Conservation (phyloP, 2,113 vertebrate genomes). For the Phrynocephalus versicolor region DNA sequence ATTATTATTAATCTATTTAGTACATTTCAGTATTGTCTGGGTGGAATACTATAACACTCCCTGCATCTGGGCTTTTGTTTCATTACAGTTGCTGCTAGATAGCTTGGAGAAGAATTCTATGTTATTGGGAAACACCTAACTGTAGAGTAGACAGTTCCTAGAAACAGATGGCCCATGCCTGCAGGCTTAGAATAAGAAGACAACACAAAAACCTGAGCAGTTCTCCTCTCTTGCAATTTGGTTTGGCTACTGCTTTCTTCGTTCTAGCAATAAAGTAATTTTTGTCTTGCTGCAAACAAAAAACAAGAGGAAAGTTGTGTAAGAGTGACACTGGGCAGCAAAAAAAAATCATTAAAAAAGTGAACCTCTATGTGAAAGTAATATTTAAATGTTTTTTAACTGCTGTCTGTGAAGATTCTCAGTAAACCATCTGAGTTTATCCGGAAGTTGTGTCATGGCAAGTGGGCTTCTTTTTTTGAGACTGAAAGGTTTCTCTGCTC, state of each 20-base stretch:
- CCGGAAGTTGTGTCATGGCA: too few relatives aligned
- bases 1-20: too few relatives aligned
- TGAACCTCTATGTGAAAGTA: not conserved
- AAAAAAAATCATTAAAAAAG: too few relatives aligned
- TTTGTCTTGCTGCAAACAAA: not conserved
- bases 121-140: constrained; percentile 3
- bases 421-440: too few relatives aligned
- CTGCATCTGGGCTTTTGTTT: constrained; percentile 7
- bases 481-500: too few relatives aligned
- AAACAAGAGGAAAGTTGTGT: too few relatives aligned
- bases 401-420: too few relatives aligned
- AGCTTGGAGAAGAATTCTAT: not conserved
- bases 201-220: not conserved
- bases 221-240: not conserved
- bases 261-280: not conserved
- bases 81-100: not conserved
- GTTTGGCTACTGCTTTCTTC: not conserved
- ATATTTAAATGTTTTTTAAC: not conserved
- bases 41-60: constrained; percentile 28
- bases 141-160: not conserved
- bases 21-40: constrained; percentile 22
- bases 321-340: too few relatives aligned
- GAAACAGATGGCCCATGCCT: not conserved
- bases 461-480: too few relatives aligned
- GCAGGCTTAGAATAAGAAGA: not conserved